Conservation (phyloP, 2,888 invertebrate genomes). For the Dasysyrphus tricinctus region DNA sequence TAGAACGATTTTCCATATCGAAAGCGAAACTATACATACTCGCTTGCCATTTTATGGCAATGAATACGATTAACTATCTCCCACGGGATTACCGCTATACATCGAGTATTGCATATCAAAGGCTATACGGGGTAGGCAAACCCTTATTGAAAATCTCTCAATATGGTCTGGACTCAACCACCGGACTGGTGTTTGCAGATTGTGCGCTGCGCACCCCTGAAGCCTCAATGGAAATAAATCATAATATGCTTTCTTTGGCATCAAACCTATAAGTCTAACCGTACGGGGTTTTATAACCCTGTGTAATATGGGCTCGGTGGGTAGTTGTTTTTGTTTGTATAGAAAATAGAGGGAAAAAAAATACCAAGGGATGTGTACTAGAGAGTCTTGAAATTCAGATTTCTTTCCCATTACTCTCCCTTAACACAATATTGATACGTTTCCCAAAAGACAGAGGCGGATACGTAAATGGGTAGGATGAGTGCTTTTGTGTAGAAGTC, state of each 20-base stretch:
- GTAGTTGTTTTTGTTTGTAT: conserved; percentile 30
- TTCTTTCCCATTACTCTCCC: conserved; percentile 70
- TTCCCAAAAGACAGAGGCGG: conserved; percentile 81
- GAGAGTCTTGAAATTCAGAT: conserved; percentile 69
- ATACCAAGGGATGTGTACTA: neutral
- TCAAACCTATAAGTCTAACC: conserved; percentile 52
- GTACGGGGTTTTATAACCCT: conserved; percentile 80
- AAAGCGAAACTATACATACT: conserved; percentile 60
- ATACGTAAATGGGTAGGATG: conserved; percentile 57
- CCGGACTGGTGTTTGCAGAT: conserved; percentile 76
- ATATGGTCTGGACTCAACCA: conserved; percentile 75
- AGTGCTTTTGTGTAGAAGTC: conserved; percentile 77
- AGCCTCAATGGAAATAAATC: conserved; percentile 82
- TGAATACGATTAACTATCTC: conserved; percentile 76
- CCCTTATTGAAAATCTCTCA: conserved; percentile 71
- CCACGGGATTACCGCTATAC: conserved; percentile 59
- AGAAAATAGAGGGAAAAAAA: neutral
- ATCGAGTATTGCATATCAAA: conserved; percentile 73
- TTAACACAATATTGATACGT: conserved; percentile 79
- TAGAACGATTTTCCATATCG: conserved; percentile 77
- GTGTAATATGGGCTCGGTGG: conserved; percentile 80
- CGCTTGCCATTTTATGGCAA: conserved; percentile 75
- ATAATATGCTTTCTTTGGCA: conserved; percentile 80
- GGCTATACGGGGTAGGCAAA: conserved; percentile 40
- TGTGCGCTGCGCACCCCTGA: conserved; percentile 44